These are phyloP conservation scores for Anomalospiza imberbis DNA, from an alignment of 2,797 vertebrate species.

Conservation along the genomic window DNA sequence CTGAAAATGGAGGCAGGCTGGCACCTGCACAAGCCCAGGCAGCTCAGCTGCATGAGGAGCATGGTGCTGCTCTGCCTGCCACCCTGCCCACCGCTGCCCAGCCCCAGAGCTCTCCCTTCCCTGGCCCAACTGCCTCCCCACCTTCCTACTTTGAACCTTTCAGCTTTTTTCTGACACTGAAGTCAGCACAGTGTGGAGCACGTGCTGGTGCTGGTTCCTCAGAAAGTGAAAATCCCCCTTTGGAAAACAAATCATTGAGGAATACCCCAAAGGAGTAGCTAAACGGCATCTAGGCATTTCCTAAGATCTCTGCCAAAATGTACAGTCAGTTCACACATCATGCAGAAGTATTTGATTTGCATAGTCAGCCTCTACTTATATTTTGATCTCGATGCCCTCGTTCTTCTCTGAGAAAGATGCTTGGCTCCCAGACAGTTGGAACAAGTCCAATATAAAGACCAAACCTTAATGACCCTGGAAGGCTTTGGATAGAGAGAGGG, in stretches of 20 bases:
- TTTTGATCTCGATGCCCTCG: neutral
- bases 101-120: neutral
- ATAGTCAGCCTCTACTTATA: neutral
- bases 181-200: neutral
- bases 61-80: neutral
- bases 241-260: neutral
- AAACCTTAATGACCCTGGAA: neutral
- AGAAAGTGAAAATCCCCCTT: neutral
- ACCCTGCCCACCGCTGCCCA: neutral
- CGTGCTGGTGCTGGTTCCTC: accelerated
- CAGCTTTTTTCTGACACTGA: neutral
- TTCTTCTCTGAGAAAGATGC: neutral
- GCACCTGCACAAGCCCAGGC: neutral
- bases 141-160: neutral
- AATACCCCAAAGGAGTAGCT: neutral
- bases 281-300: neutral
- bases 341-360: neutral
- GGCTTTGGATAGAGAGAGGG: neutral
- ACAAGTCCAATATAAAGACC: neutral
- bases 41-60: neutral
- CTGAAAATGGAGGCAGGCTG: neutral
- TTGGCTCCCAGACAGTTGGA: neutral
- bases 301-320: neutral
- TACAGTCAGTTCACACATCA: neutral
- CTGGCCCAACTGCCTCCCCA: neutral